phyloP scores from a whole-genome alignment of 2,888 invertebrate species.

The Leptinotarsa juncta region DNA sequence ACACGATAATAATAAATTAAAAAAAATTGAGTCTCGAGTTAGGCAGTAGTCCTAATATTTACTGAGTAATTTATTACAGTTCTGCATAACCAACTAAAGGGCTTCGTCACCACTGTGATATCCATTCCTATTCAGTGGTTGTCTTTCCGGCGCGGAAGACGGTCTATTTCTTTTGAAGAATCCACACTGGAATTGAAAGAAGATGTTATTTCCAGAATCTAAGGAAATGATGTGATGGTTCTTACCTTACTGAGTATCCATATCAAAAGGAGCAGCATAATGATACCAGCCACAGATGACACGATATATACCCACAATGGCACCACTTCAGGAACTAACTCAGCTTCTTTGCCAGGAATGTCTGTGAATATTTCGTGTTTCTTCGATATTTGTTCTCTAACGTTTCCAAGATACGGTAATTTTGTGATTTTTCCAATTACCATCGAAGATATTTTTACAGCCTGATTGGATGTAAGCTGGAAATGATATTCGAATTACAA shows the following conservation, averaged over 20 bases:
- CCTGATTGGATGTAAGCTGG: constrained; percentile 65
- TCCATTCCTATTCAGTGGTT: constrained; percentile 84
- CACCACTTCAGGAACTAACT: constrained; percentile 75
- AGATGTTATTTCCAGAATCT: background rate
- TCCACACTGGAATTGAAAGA: constrained; percentile 76
- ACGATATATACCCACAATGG: constrained; percentile 90
- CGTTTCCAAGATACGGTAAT: constrained; percentile 76
- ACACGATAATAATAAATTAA: constrained; percentile 54
- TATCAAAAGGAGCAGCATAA: constrained; percentile 82
- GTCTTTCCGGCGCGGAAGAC: constrained; percentile 82
- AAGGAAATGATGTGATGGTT: constrained; percentile 7
- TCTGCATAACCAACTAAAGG: constrained; percentile 66
- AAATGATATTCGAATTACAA: constrained; percentile 26
- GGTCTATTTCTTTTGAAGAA: constrained; percentile 94
- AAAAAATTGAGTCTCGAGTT: constrained; percentile 52
- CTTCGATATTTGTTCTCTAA: constrained; percentile 70
- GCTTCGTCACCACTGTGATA: constrained; percentile 80
- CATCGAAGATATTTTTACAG: constrained; percentile 81
- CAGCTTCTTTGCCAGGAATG: constrained; percentile 74
- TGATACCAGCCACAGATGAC: constrained; percentile 84
- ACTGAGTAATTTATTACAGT: constrained; percentile 33
- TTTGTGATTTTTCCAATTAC: constrained; percentile 78
- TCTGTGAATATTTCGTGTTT: constrained; percentile 80
- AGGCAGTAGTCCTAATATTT: constrained; percentile 47
- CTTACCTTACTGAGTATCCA: constrained; percentile 85